phyloP scores from a whole-genome alignment of 2,888 invertebrate species.

The Trypoxylon attenuatum region DNA sequence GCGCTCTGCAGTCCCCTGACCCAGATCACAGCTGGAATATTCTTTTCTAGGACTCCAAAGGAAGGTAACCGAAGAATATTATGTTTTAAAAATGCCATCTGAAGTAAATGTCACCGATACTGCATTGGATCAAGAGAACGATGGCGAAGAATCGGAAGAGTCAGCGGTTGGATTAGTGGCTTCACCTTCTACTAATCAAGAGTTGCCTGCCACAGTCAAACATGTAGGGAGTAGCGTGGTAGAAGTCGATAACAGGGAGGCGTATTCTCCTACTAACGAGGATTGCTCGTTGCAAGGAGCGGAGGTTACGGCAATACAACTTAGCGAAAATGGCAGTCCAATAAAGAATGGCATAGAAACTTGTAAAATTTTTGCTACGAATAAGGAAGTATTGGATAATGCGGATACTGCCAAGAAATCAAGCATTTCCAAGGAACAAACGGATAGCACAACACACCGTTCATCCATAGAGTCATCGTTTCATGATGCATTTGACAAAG shows the following conservation, averaged over 20 bases:
- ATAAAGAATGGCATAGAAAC: conserved; percentile 19
- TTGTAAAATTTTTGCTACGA: conserved; percentile 1
- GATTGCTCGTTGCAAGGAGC: too few relatives aligned
- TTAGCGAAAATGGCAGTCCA: neutral
- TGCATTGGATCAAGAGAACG: conserved; percentile 57
- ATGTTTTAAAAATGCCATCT: conserved; percentile 62
- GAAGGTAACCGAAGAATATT: conserved; percentile 22
- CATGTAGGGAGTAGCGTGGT: conserved; percentile 31
- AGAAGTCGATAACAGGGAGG: neutral
- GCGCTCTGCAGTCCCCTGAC: too few relatives aligned
- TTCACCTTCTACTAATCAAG: conserved; percentile 37
- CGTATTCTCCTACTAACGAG: neutral
- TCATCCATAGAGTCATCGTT: conserved; percentile 8
- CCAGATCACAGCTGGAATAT: too few relatives aligned
- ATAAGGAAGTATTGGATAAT: conserved; percentile 23
- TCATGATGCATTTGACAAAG: conserved; percentile 15
- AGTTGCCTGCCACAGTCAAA: conserved; percentile 30
- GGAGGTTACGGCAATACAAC: neutral
- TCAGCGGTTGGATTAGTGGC: conserved; percentile 38
- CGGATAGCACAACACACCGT: neutral
- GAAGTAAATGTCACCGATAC: conserved; percentile 55
- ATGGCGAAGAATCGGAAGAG: conserved; percentile 49
- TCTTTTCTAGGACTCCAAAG: conserved; percentile 27
- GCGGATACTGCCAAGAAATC: conserved; percentile 15
- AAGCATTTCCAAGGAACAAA: conserved; percentile 3